phyloP scores from a whole-genome alignment of 2,888 invertebrate genomes.

The Drosophila birchii region DNA sequence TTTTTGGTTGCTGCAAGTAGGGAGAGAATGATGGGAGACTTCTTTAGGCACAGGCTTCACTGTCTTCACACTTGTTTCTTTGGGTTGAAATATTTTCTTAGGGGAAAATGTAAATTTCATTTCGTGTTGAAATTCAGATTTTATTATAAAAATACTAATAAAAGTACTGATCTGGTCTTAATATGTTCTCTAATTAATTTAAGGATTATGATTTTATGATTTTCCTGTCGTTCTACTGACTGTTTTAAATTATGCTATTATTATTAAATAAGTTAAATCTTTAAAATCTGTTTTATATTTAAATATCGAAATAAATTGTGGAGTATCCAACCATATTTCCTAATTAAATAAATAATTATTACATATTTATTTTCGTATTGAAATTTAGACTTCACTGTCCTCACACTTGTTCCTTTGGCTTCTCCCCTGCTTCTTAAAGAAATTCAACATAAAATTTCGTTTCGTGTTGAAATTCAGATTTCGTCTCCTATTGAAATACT shows the following conservation, averaged over 20 bases:
- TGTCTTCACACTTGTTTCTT: slow-evolving; percentile 26
- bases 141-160: not conserved
- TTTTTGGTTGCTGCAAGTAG: not conserved
- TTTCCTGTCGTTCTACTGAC: not conserved
- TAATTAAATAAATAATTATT: not conserved
- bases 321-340: not conserved
- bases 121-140: slow-evolving; percentile 5
- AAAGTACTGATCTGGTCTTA: not conserved
- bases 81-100: not conserved
- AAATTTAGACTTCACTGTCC: slow-evolving; percentile 8
- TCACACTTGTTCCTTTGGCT: slow-evolving; percentile 21
- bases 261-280: not conserved
- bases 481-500: slow-evolving; percentile 32
- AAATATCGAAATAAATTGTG: not conserved
- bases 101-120: not conserved
- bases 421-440: not conserved
- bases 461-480: slow-evolving; percentile 36
- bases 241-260: not conserved
- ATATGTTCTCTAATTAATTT: not conserved
- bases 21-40: not conserved
- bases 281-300: not conserved
- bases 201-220: no score
- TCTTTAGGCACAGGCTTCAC: slow-evolving; percentile 1
- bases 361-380: not conserved
- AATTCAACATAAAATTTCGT: slow-evolving; percentile 20